Conservation (phyloP, 2,888 invertebrate species). For the Tribolium freemani region DNA sequence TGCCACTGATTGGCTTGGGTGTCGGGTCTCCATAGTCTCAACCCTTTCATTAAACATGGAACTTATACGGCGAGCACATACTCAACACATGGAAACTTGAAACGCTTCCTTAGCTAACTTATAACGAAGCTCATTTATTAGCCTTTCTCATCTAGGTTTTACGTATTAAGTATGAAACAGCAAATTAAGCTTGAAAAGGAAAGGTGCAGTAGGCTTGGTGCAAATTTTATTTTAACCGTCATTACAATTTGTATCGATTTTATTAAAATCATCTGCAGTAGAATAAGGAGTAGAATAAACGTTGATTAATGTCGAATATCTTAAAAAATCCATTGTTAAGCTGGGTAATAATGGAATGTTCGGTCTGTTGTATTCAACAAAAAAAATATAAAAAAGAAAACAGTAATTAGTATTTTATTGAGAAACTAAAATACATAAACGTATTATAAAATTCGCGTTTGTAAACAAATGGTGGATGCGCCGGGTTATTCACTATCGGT, state of each 20-base stretch:
- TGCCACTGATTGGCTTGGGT: conserved; percentile 49
- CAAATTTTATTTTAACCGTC: background rate
- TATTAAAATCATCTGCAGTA: background rate
- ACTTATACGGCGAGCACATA: conserved; percentile 41
- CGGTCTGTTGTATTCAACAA: background rate
- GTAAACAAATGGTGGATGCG: background rate
- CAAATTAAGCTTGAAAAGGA: background rate
- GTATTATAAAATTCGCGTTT: background rate
- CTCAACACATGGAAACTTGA: conserved; percentile 28
- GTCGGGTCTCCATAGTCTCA: conserved; percentile 47
- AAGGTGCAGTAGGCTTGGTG: background rate
- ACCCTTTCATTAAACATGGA: conserved; percentile 51
- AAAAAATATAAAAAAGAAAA: background rate
- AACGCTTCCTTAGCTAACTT: conserved; percentile 10
- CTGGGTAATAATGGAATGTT: background rate
- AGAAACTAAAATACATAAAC: background rate
- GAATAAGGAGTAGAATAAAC: background rate
- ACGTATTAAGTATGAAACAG: background rate
- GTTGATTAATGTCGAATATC: background rate
- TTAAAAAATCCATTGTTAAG: background rate
- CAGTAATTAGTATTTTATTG: background rate
- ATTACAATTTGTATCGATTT: background rate
- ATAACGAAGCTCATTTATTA: background rate
- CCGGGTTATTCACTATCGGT: background rate
- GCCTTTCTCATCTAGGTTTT: background rate